These are phyloP conservation scores for Oscheius myriophilus DNA, from an alignment of 2,888 invertebrate species.

Conservation along the genomic window DNA sequence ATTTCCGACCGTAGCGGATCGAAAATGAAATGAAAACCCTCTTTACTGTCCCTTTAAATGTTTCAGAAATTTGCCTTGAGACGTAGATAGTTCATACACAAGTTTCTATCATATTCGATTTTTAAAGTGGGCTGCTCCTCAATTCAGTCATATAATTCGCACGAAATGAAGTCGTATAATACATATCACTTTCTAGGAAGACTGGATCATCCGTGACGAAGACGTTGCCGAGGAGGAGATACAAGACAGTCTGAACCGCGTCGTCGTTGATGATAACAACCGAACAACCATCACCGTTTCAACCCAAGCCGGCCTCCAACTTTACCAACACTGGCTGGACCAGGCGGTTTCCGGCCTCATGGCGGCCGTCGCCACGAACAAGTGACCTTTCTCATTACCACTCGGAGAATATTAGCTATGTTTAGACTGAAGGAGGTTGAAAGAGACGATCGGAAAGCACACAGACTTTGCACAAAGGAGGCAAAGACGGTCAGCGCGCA, in stretches of 20 bases:
- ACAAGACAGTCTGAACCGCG: constrained; percentile 23
- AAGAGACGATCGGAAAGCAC: constrained; percentile 34
- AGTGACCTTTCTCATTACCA: constrained; percentile 34
- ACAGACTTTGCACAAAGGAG: constrained; percentile 39
- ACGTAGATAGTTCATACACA: no score
- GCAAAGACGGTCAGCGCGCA: constrained; percentile 47
- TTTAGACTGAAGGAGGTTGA: constrained; percentile 29
- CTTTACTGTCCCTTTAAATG: no score
- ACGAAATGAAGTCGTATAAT: no score
- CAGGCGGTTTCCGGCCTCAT: constrained; percentile 62
- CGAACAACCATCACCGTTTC: constrained; percentile 42
- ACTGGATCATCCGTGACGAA: constrained; percentile 48
- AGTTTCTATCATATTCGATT: no score
- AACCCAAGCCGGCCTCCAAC: constrained; percentile 39
- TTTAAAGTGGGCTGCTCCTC: no score
- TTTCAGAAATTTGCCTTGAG: no score
- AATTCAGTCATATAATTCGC: no score
- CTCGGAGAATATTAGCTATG: background rate
- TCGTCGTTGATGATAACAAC: constrained; percentile 40
- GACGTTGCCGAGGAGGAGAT: constrained; percentile 34
- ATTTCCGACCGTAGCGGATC: no score
- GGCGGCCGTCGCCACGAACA: constrained; percentile 60
- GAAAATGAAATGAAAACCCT: no score
- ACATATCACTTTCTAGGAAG: constrained; percentile 19
- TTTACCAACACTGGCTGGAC: constrained; percentile 62